Evolutionary conservation across 2,113 vertebrate species (phyloP), one percentile per base, ranked within the genome.

Genomic region (Ursus arctos): DNA sequence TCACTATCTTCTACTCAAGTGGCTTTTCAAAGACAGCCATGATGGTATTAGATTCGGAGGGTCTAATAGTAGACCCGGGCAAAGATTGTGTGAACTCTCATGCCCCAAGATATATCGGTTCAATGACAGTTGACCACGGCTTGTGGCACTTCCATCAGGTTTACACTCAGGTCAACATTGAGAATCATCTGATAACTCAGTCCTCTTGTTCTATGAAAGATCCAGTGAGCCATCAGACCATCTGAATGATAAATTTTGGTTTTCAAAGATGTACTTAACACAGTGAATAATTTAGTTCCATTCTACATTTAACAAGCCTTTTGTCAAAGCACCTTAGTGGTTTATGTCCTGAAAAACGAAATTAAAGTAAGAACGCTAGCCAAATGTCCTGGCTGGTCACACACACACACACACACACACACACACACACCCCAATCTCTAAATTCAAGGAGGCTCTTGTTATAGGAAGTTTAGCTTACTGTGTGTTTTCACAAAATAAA

Each of bases 401-500:
- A 67, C 12, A 71, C 19, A 79, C 11, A 67, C 55, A 80, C 65
- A 49, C 19, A 59, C 82, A 40, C 43, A 55, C 9, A 76, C 22
- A 61, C 9, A 71, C 19, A 71, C 79, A 59, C 11, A 69, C 16
- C 12, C 16, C 6, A 0, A 36, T 80, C 51, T 95, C 65, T 77
- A 77, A 55, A 95, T 93, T 77, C 71, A 95, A 94, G 67, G 3
- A 51, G 53, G 61, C 36, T 95, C 88, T 96, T 90, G 16, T 95
- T 94, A 82, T 71, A 97, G n/a, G 47, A 67, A 92, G 88, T 88
- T 76, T 93, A 97, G 91, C 92, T 97, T 87, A 93, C 94, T 91
- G 61, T 86, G 59, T 94, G 61, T 94, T 95, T 96, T 95, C n/a
- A 89, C 67, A 80, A 96, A 97, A 92, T 82, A 96, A 95, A 83